Evolutionary conservation across 1,140 invertebrate species (phyloP).

Genomic region (Cyclina sinensis): DNA sequence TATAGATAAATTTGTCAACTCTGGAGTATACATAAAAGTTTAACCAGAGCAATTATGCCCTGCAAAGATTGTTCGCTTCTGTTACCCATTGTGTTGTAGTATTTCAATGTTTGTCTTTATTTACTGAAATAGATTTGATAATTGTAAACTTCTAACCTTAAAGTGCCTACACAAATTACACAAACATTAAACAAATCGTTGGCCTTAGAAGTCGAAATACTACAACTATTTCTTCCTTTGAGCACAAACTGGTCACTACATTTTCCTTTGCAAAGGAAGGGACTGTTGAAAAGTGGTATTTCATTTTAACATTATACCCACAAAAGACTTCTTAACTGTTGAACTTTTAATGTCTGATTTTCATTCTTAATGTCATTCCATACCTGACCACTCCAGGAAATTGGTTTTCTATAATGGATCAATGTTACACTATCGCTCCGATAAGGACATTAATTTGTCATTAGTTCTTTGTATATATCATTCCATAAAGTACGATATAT

Average conservation of each 20-base stretch:
- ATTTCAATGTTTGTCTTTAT: slow-evolving; percentile 22
- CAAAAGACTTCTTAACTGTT: background rate
- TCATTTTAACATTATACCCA: too few species aligned
- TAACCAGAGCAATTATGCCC: slow-evolving; percentile 16
- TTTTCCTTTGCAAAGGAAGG: too few species aligned
- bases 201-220: background rate
- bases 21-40: slow-evolving; percentile 58
- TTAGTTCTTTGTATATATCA: background rate
- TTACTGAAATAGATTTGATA: background rate
- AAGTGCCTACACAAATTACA: background rate
- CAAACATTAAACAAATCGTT: slow-evolving; percentile 13
- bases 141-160: slow-evolving; percentile 12
- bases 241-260: too few species aligned
- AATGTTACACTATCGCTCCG: background rate
- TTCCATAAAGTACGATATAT: background rate
- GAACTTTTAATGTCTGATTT: background rate
- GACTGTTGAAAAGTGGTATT: too few species aligned
- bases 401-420: slow-evolving; percentile 19
- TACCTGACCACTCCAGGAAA: background rate
- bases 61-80: slow-evolving; percentile 4
- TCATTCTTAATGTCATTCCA: background rate
- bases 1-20: slow-evolving; percentile 68
- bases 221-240: background rate
- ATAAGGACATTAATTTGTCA: background rate
- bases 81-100: slow-evolving; percentile 16